Conservation (phyloP, 2,113 vertebrate genomes). For the Cynocephalus volans region DNA sequence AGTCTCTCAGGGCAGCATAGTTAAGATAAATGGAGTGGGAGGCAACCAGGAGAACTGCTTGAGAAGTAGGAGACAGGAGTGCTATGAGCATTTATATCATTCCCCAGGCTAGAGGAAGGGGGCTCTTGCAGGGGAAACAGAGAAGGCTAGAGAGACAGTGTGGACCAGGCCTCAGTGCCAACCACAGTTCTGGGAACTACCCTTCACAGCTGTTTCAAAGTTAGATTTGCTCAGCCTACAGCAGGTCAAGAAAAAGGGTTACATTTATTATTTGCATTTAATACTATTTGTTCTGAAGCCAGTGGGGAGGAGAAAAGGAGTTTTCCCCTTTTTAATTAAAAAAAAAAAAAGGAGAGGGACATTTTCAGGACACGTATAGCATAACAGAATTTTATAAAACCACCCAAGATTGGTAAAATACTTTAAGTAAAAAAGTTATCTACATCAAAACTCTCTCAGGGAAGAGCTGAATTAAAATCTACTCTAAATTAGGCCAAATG, state of each 20-base stretch:
- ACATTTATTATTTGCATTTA: background rate
- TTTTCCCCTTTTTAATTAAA: background rate
- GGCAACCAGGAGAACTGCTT: background rate
- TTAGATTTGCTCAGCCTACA: background rate
- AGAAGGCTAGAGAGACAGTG: background rate
- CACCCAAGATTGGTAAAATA: background rate
- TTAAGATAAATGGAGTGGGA: background rate
- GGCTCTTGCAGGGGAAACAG: background rate
- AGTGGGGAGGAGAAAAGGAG: background rate
- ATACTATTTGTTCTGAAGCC: background rate
- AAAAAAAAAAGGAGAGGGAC: background rate
- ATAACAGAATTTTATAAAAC: background rate
- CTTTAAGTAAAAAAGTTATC: slow-evolving; percentile 22
- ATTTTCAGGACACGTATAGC: background rate
- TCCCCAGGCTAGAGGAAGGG: background rate
- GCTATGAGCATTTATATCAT: background rate
- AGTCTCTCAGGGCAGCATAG: background rate
- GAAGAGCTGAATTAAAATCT: slow-evolving; percentile 2
- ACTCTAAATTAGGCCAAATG: background rate
- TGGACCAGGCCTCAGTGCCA: background rate
- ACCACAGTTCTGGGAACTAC: background rate
- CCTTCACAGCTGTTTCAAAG: background rate
- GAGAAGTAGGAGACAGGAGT: background rate
- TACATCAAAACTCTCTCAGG: background rate
- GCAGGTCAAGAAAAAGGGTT: background rate